Conservation (phyloP, 2,113 vertebrate genomes). For the Castor canadensis region DNA sequence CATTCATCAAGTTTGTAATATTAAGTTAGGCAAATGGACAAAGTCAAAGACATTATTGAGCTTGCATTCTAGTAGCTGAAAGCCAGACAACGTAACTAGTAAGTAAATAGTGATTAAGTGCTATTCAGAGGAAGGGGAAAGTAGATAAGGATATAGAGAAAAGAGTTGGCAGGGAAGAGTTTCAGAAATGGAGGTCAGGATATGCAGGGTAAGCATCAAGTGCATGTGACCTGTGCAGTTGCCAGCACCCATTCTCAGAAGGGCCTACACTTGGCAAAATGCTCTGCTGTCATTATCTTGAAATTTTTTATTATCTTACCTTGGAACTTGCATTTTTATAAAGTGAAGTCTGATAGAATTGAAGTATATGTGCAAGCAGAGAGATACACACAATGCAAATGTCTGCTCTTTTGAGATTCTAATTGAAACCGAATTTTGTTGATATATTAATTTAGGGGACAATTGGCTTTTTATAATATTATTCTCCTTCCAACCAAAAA, state of each 20-base stretch:
- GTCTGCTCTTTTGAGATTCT: not conserved
- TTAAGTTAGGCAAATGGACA: not conserved
- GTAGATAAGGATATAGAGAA: not conserved
- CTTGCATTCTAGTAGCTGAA: not conserved
- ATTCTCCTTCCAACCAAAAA: not conserved
- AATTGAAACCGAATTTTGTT: not conserved
- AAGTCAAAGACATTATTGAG: not conserved
- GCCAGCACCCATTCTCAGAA: not conserved
- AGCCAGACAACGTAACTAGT: not conserved
- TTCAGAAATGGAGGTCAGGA: not conserved
- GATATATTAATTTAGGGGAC: not conserved
- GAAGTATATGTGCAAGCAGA: not conserved
- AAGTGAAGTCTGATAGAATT: not conserved
- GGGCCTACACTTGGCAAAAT: not conserved
- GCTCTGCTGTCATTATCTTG: not conserved
- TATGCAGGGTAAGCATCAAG: not conserved
- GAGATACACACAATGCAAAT: not conserved
- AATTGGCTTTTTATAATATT: constrained; percentile 8
- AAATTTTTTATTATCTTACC: not conserved
- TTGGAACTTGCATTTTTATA: not conserved
- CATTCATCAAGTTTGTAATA: not conserved
- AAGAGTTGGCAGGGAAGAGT: not conserved
- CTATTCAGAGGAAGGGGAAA: not conserved
- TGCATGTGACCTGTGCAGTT: not conserved
- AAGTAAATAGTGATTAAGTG: not conserved